Evolutionary conservation across 2,888 invertebrate species (phyloP), one percentile per base, ranked within the genome.

Genomic region (Nemapogon koenigi): DNA sequence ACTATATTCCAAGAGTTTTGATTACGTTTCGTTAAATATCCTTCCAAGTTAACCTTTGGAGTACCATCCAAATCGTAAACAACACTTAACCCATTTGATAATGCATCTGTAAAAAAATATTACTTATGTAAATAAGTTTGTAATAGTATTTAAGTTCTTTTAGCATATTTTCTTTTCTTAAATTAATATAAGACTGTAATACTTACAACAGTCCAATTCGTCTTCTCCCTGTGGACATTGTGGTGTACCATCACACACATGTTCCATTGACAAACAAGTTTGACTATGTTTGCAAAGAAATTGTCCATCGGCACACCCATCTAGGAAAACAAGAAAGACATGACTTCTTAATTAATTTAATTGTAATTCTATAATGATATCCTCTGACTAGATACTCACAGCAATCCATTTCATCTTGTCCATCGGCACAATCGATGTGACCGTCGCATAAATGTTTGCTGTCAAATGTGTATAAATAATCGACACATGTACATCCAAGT

Each of bases 181-280:
- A 22, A 22, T 22, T 22, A 22, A 7, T 22, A 22, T 22, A 28
- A 28, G 4, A 28, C 7, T 4, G 7, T n/a, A 32, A 17, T 39
- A 59, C 88, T 83, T 65, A 90, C 90, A 83, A 57, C 93, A 93
- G 57, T 90, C 85, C 36, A 81, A 54, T 75, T 93, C 93, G 55
- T 93, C 93, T 67, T 91, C 91, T 16, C 83, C 82, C 45, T 81
- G 63, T 13, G 70, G 69, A 55, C 92, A 92, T 47, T 92, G 86
- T 1, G 65, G 49, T 30, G 55, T 60, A 17, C 81, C 82, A 60
- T 93, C 84, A 53, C 93, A 93, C 13, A 82, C 81, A 44, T 82
- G 73, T 27, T 67, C 55, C 7, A 62, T 51, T 1, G 84, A 70
- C 39, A 92, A 63, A 51, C 92, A 93, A 18, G 61, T 66, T 53